Evolutionary conservation across 2,797 vertebrate genomes (phyloP), one percentile per base, ranked within the genome.

Genomic region (Neosalanx taihuensis): DNA sequence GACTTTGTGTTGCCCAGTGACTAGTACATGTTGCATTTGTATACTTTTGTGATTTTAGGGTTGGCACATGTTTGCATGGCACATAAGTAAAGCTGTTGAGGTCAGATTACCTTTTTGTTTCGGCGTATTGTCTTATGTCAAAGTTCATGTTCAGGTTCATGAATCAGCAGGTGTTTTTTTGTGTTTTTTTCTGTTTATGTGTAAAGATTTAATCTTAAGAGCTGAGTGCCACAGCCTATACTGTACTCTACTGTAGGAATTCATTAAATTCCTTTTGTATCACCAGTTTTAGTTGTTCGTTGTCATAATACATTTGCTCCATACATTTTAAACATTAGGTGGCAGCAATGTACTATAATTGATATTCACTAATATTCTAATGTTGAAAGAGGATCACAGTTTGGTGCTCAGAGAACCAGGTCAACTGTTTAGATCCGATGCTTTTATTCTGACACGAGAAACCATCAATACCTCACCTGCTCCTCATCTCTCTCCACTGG

Each of bases 241-340:
- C 35, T 75, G 56, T 74, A 74, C 30, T 76, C 60, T 30, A 30
- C 26, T 67, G 57, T 18, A 6, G 61, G 75, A 81, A 83, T 84
- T 46, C 9, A 56, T 18, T 56, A 81, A 78, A 82, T 79, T 67
- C 77, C 71, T 63, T 80, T 71, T 73, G 33, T 70, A 68, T 29
- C 51, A 58, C 9, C 30, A 33, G 18, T 71, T 70, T 58, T 35
- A 41, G 46, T 59, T 35, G 5, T 10, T 7, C 1, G 7, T 20
- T 53, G 37, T 30, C 12, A 6, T 30, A 9, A 17, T n/a, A n/a
- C 51, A 56, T 49, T 65, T 46, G 17, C 18, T 23, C n/a, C 18
- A 26, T 60, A 7, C 7, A 29, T 9, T n/a, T 56, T 56, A 7
- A 71, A 13, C 75, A 71, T 57, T 64, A 74, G 73, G 69, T 70